Base-by-base conservation (phyloP, 1,140 invertebrate genomes). In the Achroia grisella region DNA sequence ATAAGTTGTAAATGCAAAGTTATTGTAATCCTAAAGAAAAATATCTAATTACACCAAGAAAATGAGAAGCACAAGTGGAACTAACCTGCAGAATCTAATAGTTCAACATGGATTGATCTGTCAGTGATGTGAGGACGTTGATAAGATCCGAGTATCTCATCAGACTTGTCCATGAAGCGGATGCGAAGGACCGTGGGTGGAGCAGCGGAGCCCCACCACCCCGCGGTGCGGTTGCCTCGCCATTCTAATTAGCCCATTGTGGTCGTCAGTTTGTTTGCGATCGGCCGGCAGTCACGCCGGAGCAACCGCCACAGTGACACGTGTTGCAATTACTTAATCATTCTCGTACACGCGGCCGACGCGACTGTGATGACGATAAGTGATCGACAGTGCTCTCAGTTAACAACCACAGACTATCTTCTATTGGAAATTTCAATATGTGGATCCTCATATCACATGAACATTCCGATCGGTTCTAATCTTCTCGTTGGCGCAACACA, bases 201-300 rank as follows among this genome's bases (percentile, higher is more conserved):
- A 69, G 70, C 61, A 61, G 65, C 65, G 52, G 51, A 57, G 56
- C 39, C 61, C 68, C 50, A 51, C 59, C 57, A 39, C 61, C 64
- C 64, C 71, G 39, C 66, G 62, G 62, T 68, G n/a, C n/a, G 50
- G 59, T 60, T 62, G 59, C 56, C 67, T 76, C 71, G 74, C 75
- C 79, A 81, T 84, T 81, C 79, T 81, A 84, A 84, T 84, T 84
- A 84, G 72, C 74, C 58, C 75, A 84, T 84, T 84, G 80, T 84
- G 77, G 79, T 70, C 62, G 65, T 52, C 56, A 65, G 71, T 79
- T 76, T 76, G 68, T 64, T 58, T 65, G 59, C 64, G 67, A 68
- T 67, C 70, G 68, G 66, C 59, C 54, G 63, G 47, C 74, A 81
- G 77, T 81, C 69, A 76, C 65, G 71, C 70, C 65, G 66, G 53